Conservation (phyloP, 2,888 invertebrate genomes). For the Tipula confusa region DNA sequence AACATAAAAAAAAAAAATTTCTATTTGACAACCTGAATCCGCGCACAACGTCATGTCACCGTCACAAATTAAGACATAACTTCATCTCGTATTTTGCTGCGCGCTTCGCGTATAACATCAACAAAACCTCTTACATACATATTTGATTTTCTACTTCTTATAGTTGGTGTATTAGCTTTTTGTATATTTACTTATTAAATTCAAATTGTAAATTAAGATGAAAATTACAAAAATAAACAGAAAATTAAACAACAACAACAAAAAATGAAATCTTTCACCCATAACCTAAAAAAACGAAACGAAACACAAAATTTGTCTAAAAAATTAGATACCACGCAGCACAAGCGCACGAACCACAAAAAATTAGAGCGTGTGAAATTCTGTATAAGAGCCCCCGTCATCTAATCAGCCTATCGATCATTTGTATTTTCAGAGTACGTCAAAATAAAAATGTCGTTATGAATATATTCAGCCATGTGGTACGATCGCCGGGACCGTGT, state of each 20-base stretch:
- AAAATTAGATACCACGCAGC: background rate
- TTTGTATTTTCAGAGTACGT: constrained; percentile 43
- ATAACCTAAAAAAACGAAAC: background rate
- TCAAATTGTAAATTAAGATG: constrained; percentile 20
- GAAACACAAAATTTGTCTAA: background rate
- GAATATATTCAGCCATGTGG: constrained; percentile 48
- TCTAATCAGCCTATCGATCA: too few relatives aligned
- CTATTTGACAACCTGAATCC: constrained; percentile 25
- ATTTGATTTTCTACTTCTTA: background rate
- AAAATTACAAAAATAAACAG: constrained; percentile 20
- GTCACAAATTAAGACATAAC: background rate
- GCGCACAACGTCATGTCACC: background rate
- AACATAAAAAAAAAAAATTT: too few relatives aligned
- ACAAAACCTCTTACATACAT: constrained; percentile 10
- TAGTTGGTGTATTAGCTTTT: background rate
- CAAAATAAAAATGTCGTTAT: constrained; percentile 49
- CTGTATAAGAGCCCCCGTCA: background rate
- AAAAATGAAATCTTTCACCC: constrained; percentile 20
- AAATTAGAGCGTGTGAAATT: background rate
- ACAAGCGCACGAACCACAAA: constrained; percentile 1
- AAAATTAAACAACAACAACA: too few relatives aligned
- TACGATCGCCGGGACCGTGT: constrained; percentile 53
- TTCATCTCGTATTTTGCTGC: background rate
- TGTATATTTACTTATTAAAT: background rate
- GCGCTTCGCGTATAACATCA: background rate